phyloP scores from a whole-genome alignment of 2,113 vertebrate genomes.

The Ictidomys tridecemlineatus region DNA sequence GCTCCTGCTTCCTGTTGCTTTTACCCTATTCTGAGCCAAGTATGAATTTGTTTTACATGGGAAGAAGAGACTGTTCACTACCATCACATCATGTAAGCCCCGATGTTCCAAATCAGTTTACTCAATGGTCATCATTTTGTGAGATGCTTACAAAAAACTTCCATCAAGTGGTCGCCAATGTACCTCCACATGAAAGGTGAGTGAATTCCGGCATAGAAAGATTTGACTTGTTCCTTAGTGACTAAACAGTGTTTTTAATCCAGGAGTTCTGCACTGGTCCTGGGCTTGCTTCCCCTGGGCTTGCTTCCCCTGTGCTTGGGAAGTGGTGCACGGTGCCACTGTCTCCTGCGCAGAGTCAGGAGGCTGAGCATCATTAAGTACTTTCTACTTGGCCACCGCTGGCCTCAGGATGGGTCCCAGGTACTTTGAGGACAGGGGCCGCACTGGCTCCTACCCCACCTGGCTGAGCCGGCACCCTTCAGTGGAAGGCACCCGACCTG shows the following conservation, averaged over 20 bases:
- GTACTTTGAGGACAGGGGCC: accelerated
- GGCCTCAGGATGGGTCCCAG: accelerated
- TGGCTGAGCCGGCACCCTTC: accelerated
- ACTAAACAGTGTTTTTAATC: accelerated
- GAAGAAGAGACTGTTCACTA: background rate
- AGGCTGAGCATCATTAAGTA: background rate
- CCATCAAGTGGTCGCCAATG: background rate
- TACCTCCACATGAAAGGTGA: background rate
- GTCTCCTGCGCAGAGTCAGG: background rate
- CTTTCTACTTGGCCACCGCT: accelerated
- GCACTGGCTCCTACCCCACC: accelerated
- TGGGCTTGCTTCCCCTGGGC: background rate
- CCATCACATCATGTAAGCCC: background rate
- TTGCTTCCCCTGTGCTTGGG: background rate
- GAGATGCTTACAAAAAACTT: background rate
- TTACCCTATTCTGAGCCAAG: background rate
- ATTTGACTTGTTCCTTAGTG: accelerated
- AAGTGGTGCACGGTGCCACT: background rate
- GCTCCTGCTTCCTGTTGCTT: background rate
- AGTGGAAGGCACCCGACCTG: background rate
- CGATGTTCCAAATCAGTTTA: background rate
- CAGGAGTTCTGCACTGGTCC: too few species aligned
- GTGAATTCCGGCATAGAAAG: background rate
- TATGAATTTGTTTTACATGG: background rate
- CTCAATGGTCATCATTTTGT: background rate